Conservation (phyloP, 2,113 vertebrate genomes). For the Toxotes jaculatrix region DNA sequence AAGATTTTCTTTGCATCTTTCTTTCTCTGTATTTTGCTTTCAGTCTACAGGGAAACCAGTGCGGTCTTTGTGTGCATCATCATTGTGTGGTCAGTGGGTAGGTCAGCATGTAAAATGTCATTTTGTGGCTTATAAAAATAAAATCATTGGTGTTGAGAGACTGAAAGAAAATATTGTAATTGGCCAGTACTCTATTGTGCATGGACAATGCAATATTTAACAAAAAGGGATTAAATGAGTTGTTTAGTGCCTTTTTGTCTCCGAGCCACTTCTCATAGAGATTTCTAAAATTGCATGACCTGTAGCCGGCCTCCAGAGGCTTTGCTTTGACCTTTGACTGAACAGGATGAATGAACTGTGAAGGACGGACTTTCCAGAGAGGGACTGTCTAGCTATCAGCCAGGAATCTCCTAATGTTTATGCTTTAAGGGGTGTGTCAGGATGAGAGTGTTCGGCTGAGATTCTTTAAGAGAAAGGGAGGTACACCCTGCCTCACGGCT, state of each 20-base stretch:
- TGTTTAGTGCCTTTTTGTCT: not conserved
- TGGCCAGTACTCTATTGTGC: not conserved
- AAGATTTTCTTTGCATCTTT: too few relatives aligned
- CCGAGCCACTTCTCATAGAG: not conserved
- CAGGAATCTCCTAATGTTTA: slow-evolving; percentile 74
- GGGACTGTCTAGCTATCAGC: slow-evolving; percentile 55
- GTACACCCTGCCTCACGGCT: slow-evolving; percentile 69
- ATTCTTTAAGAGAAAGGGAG: slow-evolving; percentile 62
- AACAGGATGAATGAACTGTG: slow-evolving; percentile 72
- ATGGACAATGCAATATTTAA: not conserved
- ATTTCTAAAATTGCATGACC: slow-evolving; percentile 44
- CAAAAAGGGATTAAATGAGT: not conserved
- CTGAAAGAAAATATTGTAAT: not conserved
- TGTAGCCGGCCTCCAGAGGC: slow-evolving; percentile 30
- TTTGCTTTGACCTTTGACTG: slow-evolving; percentile 57
- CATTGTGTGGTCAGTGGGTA: not conserved
- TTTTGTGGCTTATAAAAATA: not conserved
- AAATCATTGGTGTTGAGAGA: not conserved
- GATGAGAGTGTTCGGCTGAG: slow-evolving; percentile 67
- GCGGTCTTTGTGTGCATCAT: not conserved
- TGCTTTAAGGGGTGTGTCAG: slow-evolving; percentile 77
- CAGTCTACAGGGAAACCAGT: not conserved
- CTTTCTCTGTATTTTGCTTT: not conserved
- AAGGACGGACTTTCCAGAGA: slow-evolving; percentile 55
- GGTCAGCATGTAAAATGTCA: not conserved